These are phyloP conservation scores for Campopleginae sp. DNA, from an alignment of 2,888 invertebrate species.

Conservation along the genomic window DNA sequence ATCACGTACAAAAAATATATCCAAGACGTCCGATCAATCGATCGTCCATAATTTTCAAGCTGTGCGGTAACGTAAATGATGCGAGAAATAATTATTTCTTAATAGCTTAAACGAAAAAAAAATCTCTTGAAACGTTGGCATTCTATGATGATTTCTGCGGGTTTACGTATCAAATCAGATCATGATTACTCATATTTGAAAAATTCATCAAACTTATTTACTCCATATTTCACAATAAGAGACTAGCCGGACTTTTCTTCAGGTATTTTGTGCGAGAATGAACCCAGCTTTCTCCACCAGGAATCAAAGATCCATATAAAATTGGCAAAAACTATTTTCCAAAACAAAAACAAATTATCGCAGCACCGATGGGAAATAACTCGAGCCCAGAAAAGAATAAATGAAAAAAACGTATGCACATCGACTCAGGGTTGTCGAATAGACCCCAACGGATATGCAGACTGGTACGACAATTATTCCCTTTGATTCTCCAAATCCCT, in stretches of 20 bases:
- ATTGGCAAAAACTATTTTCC: neutral
- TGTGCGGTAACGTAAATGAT: neutral
- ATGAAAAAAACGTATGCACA: neutral
- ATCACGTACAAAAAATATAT: neutral
- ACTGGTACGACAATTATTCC: neutral
- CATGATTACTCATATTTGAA: neutral
- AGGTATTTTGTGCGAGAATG: conserved; percentile 2
- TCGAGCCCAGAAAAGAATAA: conserved; percentile 1
- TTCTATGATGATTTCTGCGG: neutral
- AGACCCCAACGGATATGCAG: neutral
- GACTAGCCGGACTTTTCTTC: neutral
- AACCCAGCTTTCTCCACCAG: neutral
- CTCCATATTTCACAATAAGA: neutral
- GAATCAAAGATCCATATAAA: neutral
- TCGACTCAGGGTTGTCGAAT: neutral
- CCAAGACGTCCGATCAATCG: conserved; percentile 1
- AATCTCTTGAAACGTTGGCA: neutral
- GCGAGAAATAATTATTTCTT: neutral
- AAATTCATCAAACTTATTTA: neutral
- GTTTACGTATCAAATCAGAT: neutral
- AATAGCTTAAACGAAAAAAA: neutral
- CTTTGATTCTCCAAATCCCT: neutral
- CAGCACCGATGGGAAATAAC: neutral
- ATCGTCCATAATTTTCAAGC: neutral
- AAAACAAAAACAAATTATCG: neutral